A percentile compares a stretch with the other conserved stretches of the same genome.
These are phyloP conservation scores for Florisuga fusca DNA, from an alignment of 2,797 vertebrate species.

Conservation along the genomic window DNA sequence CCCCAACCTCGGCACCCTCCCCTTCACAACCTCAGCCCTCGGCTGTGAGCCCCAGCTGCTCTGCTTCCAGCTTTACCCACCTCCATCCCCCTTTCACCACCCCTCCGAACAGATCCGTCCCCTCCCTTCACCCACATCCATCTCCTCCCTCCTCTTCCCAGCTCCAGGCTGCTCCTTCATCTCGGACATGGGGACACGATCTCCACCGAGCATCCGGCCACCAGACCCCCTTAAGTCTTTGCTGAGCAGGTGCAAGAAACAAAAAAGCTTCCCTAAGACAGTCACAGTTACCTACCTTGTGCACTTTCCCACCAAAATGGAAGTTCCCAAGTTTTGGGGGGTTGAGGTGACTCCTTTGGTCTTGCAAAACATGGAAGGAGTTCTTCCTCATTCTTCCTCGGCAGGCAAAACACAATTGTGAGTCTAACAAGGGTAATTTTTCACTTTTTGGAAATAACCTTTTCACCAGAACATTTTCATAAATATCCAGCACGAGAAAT, in stretches of 20 bases:
- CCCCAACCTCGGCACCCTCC: background rate
- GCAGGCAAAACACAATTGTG: accelerated
- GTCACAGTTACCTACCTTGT: accelerated
- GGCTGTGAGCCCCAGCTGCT: accelerated
- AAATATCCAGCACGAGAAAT: background rate
- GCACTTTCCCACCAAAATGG: background rate
- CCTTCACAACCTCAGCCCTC: accelerated
- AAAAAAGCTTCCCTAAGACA: accelerated
- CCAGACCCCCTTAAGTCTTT: accelerated
- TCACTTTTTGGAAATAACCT: background rate
- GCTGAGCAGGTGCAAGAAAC: background rate
- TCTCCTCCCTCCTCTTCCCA: background rate
- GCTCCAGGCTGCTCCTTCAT: background rate
- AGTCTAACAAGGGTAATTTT: background rate
- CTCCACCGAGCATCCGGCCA: accelerated
- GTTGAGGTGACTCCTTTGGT: background rate
- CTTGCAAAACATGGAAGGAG: accelerated
- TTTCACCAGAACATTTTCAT: background rate
- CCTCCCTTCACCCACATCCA: accelerated
- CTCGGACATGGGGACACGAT: accelerated
- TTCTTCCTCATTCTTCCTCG: background rate
- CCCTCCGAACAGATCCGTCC: background rate
- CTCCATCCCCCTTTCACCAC: accelerated
- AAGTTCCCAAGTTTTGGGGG: accelerated
- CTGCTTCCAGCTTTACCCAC: background rate